Evolutionary conservation across 2,888 invertebrate species (phyloP), one percentile per base, ranked within the genome.

Genomic region (Agriopis aurantiaria): DNA sequence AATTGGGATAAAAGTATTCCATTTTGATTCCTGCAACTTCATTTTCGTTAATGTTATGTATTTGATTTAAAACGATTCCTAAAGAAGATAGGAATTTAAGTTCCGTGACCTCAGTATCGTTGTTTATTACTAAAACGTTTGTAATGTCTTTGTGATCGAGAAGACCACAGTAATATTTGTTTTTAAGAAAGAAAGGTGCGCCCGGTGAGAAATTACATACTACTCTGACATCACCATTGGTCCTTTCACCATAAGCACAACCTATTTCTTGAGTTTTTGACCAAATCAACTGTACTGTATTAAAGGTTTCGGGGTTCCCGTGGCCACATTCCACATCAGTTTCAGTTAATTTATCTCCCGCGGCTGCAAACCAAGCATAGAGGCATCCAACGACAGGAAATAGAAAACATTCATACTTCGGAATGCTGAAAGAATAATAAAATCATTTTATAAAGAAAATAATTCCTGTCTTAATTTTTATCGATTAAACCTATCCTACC

Each of bases 161-260:
- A 17, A 93, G 79, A 46, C 93, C 93, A 74, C 93, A 93, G 68
- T 81, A 91, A 67, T 85, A 88, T 71, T 84, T 85, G 0, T 85
- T 85, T 1, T 83, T 75, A 8, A 93, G 68, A 73, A 75, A 78
- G 73, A 87, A 93, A 12, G 89, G 87, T n/a, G 93, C 91, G 23
- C 92, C 91, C 10, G 93, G 93, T 40, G 90, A 79, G 74, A 93
- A 94, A 74, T 91, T 90, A 68, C 93, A 94, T 3, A 91, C 82
- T 10, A 93, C 88, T 81, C 92, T 83, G 33, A 88, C 72, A 73
- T 93, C 88, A 40, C 90, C 91, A 69, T 85, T 84, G 2, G 53
- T 14, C 51, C 77, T 80, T 70, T 74, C 70, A 46, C 86, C 91
- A 72, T 84, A 91, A 11, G 92, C 93, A 79, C 93, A 94, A 58